These are phyloP conservation scores for Polietes domitor DNA, from an alignment of 2,888 invertebrate species.

Conservation along the genomic window DNA sequence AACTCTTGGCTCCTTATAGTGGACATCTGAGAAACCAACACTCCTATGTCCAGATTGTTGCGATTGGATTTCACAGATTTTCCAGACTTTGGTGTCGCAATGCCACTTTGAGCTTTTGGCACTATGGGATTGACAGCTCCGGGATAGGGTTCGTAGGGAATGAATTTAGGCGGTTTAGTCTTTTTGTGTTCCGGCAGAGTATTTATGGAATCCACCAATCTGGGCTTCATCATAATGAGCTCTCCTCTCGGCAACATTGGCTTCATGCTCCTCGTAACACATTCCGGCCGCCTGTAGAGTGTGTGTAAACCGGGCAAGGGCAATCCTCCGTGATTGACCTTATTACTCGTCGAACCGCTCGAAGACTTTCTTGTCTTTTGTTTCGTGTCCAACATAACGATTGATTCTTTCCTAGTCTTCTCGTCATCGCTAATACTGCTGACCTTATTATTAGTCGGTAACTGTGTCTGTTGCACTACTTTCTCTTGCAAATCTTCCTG, in stretches of 20 bases:
- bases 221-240: constrained; percentile 84
- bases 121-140: constrained; percentile 91
- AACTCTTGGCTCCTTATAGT: constrained; percentile 85
- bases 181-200: constrained; percentile 75
- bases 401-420: too few relatives aligned
- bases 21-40: constrained; percentile 87
- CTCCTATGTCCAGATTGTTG: constrained; percentile 85
- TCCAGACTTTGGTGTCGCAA: constrained; percentile 64
- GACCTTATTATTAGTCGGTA: background rate
- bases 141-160: constrained; percentile 94
- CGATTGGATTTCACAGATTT: constrained; percentile 72
- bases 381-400: background rate
- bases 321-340: constrained; percentile 63
- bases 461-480: constrained; percentile 70
- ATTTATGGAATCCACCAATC: constrained; percentile 80
- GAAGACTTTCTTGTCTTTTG: constrained; percentile 62
- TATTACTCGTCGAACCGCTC: constrained; percentile 38
- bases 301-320: constrained; percentile 76
- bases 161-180: constrained; percentile 88
- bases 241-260: constrained; percentile 83
- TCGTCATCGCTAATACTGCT: constrained; percentile 35
- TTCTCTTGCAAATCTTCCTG: constrained; percentile 78
- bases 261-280: constrained; percentile 76
- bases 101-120: constrained; percentile 77
- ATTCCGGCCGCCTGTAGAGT: constrained; percentile 74